phyloP scores from a whole-genome alignment of 2,797 vertebrate species.

The Enteromius mattozi region DNA sequence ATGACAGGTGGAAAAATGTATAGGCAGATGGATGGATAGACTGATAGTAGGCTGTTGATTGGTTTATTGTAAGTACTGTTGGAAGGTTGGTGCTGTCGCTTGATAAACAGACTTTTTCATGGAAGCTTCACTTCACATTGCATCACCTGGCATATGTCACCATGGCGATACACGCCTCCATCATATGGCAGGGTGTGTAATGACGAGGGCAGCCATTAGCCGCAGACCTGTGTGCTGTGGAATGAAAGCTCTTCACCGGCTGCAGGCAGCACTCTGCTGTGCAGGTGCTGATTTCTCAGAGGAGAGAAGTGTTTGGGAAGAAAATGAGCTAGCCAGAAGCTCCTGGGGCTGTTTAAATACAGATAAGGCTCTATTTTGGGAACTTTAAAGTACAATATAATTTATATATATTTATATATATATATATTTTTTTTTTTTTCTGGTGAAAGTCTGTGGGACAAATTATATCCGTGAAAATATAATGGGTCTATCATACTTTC shows the following conservation, averaged over 20 bases:
- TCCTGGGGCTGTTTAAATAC: background rate
- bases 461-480: background rate
- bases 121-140: conserved; percentile 17
- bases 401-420: background rate
- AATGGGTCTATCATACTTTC: background rate
- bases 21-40: background rate
- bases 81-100: background rate
- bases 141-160: conserved; percentile 31
- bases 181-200: conserved; percentile 28
- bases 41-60: background rate
- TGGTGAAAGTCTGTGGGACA: background rate
- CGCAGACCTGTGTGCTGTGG: background rate
- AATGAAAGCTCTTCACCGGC: conserved; percentile 14
- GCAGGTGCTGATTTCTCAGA: conserved; percentile 18
- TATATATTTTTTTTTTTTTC: background rate
- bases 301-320: conserved; percentile 30
- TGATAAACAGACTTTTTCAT: conserved; percentile 21
- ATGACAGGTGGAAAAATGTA: background rate
- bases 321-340: background rate
- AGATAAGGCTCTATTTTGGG: conserved; percentile 7
- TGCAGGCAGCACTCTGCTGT: background rate
- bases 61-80: background rate
- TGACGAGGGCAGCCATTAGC: conserved; percentile 38
- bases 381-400: background rate
- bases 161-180: conserved; percentile 11